Percentiles rank a stretch among this genome's conserved stretches.
Evolutionary conservation across 2,888 invertebrate genomes (phyloP).

Genomic region (Xanthia icteritia): DNA sequence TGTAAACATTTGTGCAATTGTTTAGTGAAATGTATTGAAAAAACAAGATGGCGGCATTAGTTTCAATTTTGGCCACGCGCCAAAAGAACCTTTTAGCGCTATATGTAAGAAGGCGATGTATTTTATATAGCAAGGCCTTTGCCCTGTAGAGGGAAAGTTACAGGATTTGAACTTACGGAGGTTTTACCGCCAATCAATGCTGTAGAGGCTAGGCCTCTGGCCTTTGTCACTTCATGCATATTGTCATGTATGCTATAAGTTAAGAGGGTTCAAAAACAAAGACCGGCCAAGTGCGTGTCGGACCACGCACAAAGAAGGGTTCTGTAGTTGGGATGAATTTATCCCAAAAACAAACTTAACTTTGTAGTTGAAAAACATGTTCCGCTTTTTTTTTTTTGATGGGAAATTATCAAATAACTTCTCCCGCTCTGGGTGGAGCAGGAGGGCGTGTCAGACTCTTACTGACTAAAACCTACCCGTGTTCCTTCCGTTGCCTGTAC

Average conservation of each 20-base stretch:
- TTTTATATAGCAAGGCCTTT: neutral
- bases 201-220: neutral
- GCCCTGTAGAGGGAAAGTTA: neutral
- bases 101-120: neutral
- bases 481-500: too few species aligned
- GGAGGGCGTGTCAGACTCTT: too few species aligned
- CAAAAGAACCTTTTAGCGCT: neutral
- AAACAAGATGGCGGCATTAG: neutral
- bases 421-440: too few species aligned
- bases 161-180: neutral
- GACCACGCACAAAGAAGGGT: too few species aligned
- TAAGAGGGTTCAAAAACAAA: neutral
- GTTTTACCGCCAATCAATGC: neutral
- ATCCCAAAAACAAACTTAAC: too few species aligned
- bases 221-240: conserved; percentile 5
- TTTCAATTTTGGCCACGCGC: neutral
- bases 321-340: too few species aligned
- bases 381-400: too few species aligned
- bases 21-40: neutral
- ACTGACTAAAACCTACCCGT: too few species aligned
- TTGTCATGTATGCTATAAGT: conserved; percentile 6
- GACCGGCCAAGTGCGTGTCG: too few species aligned
- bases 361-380: too few species aligned
- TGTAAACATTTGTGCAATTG: neutral
- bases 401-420: too few species aligned